Base-by-base conservation (phyloP, 2,113 vertebrate genomes). In the Tragelaphus buxtoni region DNA sequence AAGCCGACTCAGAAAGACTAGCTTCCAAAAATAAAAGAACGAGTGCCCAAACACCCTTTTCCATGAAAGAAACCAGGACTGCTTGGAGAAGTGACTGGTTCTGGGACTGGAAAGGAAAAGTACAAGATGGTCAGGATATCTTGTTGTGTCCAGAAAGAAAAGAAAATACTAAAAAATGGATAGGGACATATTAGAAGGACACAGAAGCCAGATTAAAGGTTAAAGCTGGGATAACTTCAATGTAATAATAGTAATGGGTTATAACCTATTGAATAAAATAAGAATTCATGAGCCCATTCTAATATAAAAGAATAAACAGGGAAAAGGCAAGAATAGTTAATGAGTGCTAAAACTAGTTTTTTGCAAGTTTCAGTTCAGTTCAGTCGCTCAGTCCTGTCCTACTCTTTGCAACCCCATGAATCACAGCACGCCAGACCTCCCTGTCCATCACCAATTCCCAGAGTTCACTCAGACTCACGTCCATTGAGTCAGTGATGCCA, bases 351-450 rank as follows among this genome's bases (percentile, higher is more conserved):
- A 30, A 35, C 35, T 26, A 32, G 55, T 39, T 76, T 77, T 35
- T 7, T 53, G 16, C 53, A 35, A 3, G 7, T 65, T 65, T 45
- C 60, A 14, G 28, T 56, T 56, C 60, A 61, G 58, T 14, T 61
- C 58, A 30, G 60, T 30, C 0, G 5, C 5, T 61, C 60, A 61
- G 28, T 61, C 2, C 0, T 30, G 60, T 61, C 60, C 0, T 12
- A 61, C 5, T 61, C 28, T 60, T 30, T 61, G 60, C 0, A 1
- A 61, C 60, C 60, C 60, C 28, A 7, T 7, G 49, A 51, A 61
- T 61, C 2, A 0, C 28, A 30, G 60, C 60, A 61, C 0, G 28
- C 60, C 60, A 61, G 60, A 28, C 60, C 60, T 61, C 28, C 28
- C 60, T 61, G 58, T 13, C 2, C 12, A 30, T 61, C 60, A 61